Conservation (phyloP, 1,140 invertebrate species). For the Notospermus geniculatus region DNA sequence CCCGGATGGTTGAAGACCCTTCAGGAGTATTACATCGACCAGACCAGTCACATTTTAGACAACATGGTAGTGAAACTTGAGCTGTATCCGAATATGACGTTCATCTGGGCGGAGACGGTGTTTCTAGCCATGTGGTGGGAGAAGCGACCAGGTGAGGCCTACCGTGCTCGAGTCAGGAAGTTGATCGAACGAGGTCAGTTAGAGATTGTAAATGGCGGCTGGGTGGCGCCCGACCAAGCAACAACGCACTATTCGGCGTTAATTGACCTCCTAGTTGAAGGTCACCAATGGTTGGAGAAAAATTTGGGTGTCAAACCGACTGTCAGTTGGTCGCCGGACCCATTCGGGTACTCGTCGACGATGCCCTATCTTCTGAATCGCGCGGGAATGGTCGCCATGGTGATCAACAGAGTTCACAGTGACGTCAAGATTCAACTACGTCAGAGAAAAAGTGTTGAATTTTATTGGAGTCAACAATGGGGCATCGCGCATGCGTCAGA, state of each 20-base stretch:
- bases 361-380: slow-evolving; percentile 74
- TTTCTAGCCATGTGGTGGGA: slow-evolving; percentile 93
- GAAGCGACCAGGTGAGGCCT: slow-evolving; percentile 67
- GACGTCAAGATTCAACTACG: slow-evolving; percentile 89
- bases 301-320: slow-evolving; percentile 68
- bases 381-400: slow-evolving; percentile 77
- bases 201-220: slow-evolving; percentile 93
- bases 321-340: background rate
- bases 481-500: slow-evolving; percentile 73
- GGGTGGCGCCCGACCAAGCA: slow-evolving; percentile 98
- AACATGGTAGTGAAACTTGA: slow-evolving; percentile 83
- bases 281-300: slow-evolving; percentile 88
- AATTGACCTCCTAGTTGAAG: slow-evolving; percentile 91
- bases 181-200: slow-evolving; percentile 81
- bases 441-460: slow-evolving; percentile 76
- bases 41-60: slow-evolving; percentile 86
- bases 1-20: slow-evolving; percentile 94
- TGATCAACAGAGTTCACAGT: slow-evolving; percentile 94
- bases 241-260: slow-evolving; percentile 90
- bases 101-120: slow-evolving; percentile 97
- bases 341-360: background rate
- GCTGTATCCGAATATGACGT: slow-evolving; percentile 77
- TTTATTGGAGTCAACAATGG: slow-evolving; percentile 92
- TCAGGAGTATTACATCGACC: slow-evolving; percentile 85
- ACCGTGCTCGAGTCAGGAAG: slow-evolving; percentile 72